Percentiles rank a stretch among this genome's conserved stretches.
These are phyloP conservation scores for Ceramica pisi DNA, from an alignment of 2,888 invertebrate genomes.

Conservation along the genomic window DNA sequence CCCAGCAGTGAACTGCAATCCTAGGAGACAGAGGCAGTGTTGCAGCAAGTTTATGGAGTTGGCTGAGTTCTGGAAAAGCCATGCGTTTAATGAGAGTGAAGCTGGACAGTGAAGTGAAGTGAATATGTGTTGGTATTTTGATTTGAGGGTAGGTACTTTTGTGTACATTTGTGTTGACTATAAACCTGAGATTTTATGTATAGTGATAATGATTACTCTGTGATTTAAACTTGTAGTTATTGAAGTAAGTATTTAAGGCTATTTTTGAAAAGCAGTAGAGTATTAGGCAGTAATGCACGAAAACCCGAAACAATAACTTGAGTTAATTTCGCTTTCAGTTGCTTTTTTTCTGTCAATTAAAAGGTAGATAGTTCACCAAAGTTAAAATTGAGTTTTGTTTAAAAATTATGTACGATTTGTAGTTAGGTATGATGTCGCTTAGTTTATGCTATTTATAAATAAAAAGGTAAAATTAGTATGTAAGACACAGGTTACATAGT, in stretches of 20 bases:
- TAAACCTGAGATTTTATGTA: background rate
- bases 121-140: background rate
- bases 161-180: constrained; percentile 8
- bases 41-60: constrained; percentile 82
- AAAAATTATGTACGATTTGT: background rate
- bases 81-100: constrained; percentile 66
- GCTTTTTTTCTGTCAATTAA: background rate
- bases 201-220: background rate
- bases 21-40: constrained; percentile 77
- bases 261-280: background rate
- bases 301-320: background rate
- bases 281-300: background rate
- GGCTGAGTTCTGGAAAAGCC: constrained; percentile 83
- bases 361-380: background rate
- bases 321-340: background rate
- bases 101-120: constrained; percentile 37
- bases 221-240: background rate
- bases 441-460: background rate
- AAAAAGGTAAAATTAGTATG: constrained; percentile 1
- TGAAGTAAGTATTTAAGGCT: background rate
- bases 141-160: constrained; percentile 45
- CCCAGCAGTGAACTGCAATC: constrained; percentile 75
- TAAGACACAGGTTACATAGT: background rate
- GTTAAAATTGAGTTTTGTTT: background rate
- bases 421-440: background rate